phyloP scores from a whole-genome alignment of 2,888 invertebrate genomes.

The Cheilosia grossa region DNA sequence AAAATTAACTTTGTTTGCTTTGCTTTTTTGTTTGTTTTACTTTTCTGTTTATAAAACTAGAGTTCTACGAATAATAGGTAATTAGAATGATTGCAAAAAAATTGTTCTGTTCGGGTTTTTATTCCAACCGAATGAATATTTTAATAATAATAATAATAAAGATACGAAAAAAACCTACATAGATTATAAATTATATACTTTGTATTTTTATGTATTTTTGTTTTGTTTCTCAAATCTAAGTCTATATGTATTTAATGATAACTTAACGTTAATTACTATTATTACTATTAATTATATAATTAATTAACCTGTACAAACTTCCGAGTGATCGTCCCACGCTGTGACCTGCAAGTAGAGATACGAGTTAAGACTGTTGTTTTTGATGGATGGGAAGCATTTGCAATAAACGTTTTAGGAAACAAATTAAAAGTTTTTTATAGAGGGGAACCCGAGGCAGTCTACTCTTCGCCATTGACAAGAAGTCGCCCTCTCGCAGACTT shows the following conservation, averaged over 20 bases:
- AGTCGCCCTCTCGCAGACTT: too few relatives aligned
- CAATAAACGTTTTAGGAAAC: not conserved
- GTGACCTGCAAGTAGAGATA: conserved; percentile 86
- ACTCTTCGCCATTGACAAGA: too few relatives aligned
- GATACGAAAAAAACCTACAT: conserved; percentile 67
- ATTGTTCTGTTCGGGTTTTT: conserved; percentile 47
- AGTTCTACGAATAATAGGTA: conserved; percentile 70
- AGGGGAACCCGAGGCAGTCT: too few relatives aligned
- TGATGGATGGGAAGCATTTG: not conserved
- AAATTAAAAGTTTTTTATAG: too few relatives aligned
- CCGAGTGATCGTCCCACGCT: conserved; percentile 94
- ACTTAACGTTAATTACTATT: conserved; percentile 58
- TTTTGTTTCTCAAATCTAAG: conserved; percentile 59
- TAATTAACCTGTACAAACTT: conserved; percentile 90
- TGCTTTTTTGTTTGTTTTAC: conserved; percentile 29
- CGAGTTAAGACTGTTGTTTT: not conserved
- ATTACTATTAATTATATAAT: conserved; percentile 63
- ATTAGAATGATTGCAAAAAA: conserved; percentile 69
- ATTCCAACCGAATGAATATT: conserved; percentile 65
- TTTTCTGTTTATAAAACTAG: conserved; percentile 42
- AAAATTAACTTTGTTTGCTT: conserved; percentile 37
- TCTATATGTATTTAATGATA: conserved; percentile 58
- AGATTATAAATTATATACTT: conserved; percentile 62
- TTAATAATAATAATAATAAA: conserved; percentile 50
- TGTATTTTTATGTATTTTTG: conserved; percentile 39